Evolutionary conservation across 2,113 vertebrate genomes (phyloP).

Genomic region (Chitala chitala): DNA sequence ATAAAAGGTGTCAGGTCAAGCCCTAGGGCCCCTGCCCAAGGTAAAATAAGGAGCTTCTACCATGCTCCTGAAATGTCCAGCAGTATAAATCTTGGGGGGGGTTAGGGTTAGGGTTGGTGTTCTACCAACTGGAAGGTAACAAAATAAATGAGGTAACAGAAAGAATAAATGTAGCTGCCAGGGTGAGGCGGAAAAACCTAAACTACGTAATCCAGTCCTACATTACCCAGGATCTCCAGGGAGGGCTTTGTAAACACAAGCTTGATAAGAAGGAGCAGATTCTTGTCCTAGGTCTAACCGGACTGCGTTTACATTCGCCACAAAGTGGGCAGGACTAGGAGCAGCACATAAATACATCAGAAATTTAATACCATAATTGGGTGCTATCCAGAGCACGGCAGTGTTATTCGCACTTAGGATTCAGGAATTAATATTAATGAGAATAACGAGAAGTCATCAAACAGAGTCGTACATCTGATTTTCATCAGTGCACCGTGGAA

Average conservation of each 20-base stretch:
- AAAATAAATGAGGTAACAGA: no score
- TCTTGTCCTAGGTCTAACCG: neutral
- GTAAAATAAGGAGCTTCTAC: no score
- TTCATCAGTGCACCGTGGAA: no score
- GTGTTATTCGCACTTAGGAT: no score
- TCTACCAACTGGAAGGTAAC: neutral
- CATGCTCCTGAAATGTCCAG: neutral
- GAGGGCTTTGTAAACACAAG: conserved; percentile 3
- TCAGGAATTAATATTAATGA: no score
- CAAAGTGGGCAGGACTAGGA: neutral
- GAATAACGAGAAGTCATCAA: no score
- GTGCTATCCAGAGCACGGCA: no score
- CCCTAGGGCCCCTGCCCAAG: neutral
- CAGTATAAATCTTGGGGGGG: no score
- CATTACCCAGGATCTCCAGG: neutral
- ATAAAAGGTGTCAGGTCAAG: neutral
- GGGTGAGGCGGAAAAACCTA: neutral
- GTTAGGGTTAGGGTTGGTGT: no score
- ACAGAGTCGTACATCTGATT: no score
- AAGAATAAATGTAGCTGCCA: neutral
- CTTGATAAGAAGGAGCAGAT: conserved; percentile 31
- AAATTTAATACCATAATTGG: no score
- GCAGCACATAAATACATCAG: neutral
- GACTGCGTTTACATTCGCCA: neutral
- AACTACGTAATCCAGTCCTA: neutral